These are phyloP conservation scores for Chaunax sp. DNA, from an alignment of 2,797 vertebrate species.

Conservation along the genomic window DNA sequence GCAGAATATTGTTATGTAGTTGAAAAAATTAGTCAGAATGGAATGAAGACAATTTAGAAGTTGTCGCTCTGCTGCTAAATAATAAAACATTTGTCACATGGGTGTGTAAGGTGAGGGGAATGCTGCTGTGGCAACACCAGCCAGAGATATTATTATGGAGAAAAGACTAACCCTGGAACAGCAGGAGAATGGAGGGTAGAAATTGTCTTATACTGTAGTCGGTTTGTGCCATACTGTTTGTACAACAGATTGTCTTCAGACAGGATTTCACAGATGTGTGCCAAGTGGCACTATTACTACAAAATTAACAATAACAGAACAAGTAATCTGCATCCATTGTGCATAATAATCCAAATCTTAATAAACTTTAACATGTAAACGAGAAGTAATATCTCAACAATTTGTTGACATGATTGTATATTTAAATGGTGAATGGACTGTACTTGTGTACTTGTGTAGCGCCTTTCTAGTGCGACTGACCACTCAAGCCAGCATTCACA, in stretches of 20 bases:
- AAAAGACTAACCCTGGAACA: slow-evolving; percentile 22
- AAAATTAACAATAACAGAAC: slow-evolving; percentile 17
- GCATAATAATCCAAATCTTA: too few relatives aligned
- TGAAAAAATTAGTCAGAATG: slow-evolving; percentile 15
- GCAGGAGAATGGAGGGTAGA: slow-evolving; percentile 3
- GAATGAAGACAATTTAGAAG: slow-evolving; percentile 10
- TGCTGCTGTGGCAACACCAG: slow-evolving; percentile 11
- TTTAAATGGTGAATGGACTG: too few relatives aligned
- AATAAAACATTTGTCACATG: slow-evolving; percentile 47
- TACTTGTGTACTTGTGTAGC: too few relatives aligned
- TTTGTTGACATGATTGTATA: too few relatives aligned
- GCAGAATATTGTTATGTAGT: slow-evolving; percentile 9
- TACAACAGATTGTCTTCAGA: slow-evolving; percentile 53
- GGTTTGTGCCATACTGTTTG: slow-evolving; percentile 35
- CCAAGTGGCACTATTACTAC: slow-evolving; percentile 27
- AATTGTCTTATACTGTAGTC: slow-evolving; percentile 30
- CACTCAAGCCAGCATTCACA: too few relatives aligned
- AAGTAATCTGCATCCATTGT: slow-evolving; percentile 30
- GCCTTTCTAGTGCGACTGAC: too few relatives aligned
- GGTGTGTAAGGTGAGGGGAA: slow-evolving; percentile 28
- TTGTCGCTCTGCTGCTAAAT: slow-evolving; percentile 43
- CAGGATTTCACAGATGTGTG: slow-evolving; percentile 26
- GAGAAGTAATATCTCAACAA: too few relatives aligned
- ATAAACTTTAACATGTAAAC: too few relatives aligned
- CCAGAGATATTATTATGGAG: slow-evolving; percentile 18